A percentile compares a stretch with the other conserved stretches of the same genome.
phyloP scores from a whole-genome alignment of 2,113 vertebrate species.

The Tachuris rubrigastra region DNA sequence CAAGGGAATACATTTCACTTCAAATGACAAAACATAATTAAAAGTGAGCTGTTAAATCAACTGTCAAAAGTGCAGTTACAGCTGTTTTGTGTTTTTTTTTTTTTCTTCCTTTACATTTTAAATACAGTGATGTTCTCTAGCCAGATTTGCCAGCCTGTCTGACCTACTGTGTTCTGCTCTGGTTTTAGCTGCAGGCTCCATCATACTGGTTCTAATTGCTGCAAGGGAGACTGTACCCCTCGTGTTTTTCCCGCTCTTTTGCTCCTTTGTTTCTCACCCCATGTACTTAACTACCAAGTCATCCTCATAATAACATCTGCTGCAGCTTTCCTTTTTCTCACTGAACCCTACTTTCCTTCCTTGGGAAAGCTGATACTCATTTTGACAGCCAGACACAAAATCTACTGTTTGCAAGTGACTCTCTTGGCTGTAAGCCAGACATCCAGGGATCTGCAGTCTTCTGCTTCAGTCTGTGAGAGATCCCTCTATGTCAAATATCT shows the following conservation, averaged over 20 bases:
- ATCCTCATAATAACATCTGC: neutral
- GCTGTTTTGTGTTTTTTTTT: neutral
- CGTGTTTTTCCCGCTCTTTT: neutral
- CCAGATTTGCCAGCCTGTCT: neutral
- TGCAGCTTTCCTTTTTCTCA: neutral
- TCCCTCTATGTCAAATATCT: neutral
- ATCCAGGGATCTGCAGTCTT: neutral
- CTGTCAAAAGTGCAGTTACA: conserved; percentile 53
- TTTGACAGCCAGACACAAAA: neutral
- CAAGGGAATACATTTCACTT: conserved; percentile 57
- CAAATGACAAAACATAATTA: conserved; percentile 70
- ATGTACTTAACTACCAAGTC: neutral
- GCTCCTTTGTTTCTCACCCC: neutral
- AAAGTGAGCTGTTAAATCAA: conserved; percentile 58
- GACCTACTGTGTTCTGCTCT: neutral
- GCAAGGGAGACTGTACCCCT: neutral
- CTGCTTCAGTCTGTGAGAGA: neutral
- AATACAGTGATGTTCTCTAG: neutral
- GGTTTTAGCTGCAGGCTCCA: neutral
- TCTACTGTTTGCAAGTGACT: neutral
- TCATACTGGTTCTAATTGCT: neutral
- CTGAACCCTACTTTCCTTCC: neutral
- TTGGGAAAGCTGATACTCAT: neutral
- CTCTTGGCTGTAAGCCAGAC: neutral
- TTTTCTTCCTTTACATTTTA: neutral